Evolutionary conservation across 1,140 invertebrate species (phyloP), one percentile per base, ranked within the genome.

Genomic region (Diorhabda carinulata): DNA sequence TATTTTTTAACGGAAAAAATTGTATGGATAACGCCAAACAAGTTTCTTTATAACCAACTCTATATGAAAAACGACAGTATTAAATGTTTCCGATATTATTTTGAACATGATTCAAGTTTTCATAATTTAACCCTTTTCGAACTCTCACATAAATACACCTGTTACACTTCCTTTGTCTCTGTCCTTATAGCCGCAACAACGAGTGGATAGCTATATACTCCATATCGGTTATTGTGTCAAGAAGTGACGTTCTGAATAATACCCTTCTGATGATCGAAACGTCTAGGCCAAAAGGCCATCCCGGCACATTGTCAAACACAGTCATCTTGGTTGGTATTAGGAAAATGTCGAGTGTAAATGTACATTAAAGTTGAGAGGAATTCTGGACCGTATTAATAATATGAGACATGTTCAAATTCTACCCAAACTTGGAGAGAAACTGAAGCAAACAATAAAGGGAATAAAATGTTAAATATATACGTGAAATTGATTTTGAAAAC

Each of bases 161-260:
- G 65, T 66, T 66, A 66, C 65, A 52, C 58, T 60, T 8, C 25
- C 57, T 61, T 44, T 67, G 58, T 60, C 65, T 60, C 43, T 45
- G 63, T 10, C 44, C 42, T 62, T 52, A n/a, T 52, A 52, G n/a
- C 47, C 47, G 6, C 47, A 52, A n/a, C n/a, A n/a, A n/a, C 47
- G 47, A 52, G 47, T 41, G 10, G 47, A 60, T 60, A 8, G 58
- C 43, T 9, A 67, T 67, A 45, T 10, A 60, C 52, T 58, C 44
- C 65, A 63, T 68, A 68, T 68, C 67, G 67, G 67, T 68, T 58
- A 68, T 63, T 57, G 61, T 68, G 67, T 45, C 67, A 68, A 47
- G 45, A 58, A 57, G 44, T 68, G 60, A 68, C 67, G n/a, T 62
- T 63, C 62, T 68, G 67, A 68, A 62, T 68, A 68, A 68, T 63